Conservation (phyloP, 2,888 invertebrate genomes). For the Nematopogon swammerdamellus region DNA sequence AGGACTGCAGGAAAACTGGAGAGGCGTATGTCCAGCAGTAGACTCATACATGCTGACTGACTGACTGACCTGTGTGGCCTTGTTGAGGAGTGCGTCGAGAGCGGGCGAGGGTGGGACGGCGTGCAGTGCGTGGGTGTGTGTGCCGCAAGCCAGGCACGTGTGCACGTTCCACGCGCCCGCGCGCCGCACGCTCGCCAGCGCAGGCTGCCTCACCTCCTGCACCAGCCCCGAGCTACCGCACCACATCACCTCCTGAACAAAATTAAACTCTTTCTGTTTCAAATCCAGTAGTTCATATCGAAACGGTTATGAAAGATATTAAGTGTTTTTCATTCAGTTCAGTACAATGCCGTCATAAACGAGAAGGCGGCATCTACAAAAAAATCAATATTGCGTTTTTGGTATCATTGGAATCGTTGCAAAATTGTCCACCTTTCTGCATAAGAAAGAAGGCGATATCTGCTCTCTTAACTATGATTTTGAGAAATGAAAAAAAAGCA, state of each 20-base stretch:
- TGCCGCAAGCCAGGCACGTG: constrained; percentile 62
- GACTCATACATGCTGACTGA: too few relatives aligned
- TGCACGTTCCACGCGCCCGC: constrained; percentile 61
- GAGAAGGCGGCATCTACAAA: neutral
- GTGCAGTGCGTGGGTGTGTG: constrained; percentile 60
- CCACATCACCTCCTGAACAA: constrained; percentile 48
- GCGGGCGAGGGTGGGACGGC: constrained; percentile 48
- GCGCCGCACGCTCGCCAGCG: constrained; percentile 50
- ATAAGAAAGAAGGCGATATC: too few relatives aligned
- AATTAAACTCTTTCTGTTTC: constrained; percentile 4
- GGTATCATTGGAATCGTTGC: too few relatives aligned
- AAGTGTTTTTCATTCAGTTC: constrained; percentile 1
- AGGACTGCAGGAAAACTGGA: too few relatives aligned
- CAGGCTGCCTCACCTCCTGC: constrained; percentile 54
- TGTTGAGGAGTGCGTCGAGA: constrained; percentile 56
- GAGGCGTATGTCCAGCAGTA: too few relatives aligned
- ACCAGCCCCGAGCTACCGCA: constrained; percentile 44
- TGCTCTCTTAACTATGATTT: too few relatives aligned
- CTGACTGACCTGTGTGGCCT: constrained; percentile 53
- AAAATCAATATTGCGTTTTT: neutral
- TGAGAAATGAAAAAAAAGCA: too few relatives aligned
- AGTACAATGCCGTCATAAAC: neutral
- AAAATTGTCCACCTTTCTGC: too few relatives aligned
- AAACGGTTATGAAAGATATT: too few relatives aligned
- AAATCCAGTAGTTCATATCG: neutral